Evolutionary conservation across 2,888 invertebrate genomes (phyloP).

Genomic region (Hirudinaria manillensis): DNA sequence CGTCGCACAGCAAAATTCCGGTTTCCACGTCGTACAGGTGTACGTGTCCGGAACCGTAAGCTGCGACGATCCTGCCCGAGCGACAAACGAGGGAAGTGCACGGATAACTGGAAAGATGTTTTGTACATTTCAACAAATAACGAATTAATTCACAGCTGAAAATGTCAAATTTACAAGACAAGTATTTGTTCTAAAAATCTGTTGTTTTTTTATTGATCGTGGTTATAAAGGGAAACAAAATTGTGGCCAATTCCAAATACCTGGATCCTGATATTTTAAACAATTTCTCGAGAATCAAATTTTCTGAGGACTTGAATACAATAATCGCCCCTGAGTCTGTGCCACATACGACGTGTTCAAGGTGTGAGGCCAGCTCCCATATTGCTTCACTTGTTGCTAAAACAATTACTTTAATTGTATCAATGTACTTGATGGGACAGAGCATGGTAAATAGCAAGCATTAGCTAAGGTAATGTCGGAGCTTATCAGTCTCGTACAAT

Average conservation of each 20-base stretch:
- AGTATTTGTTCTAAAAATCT: too few relatives aligned
- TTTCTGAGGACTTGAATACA: conserved; percentile 1
- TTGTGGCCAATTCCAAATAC: background rate
- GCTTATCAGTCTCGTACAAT: background rate
- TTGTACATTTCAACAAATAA: too few relatives aligned
- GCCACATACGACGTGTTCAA: background rate
- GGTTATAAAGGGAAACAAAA: too few relatives aligned
- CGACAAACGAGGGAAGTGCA: conserved; percentile 11
- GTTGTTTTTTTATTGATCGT: too few relatives aligned
- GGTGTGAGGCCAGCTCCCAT: conserved; percentile 7
- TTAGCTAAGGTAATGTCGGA: background rate
- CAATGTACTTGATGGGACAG: too few relatives aligned
- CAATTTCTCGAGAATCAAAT: background rate
- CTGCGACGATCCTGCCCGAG: background rate
- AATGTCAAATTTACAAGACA: too few relatives aligned
- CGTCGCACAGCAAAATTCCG: background rate
- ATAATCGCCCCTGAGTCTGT: conserved; percentile 6
- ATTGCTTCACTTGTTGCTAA: conserved; percentile 7
- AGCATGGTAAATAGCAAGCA: background rate
- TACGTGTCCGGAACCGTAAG: conserved; percentile 11
- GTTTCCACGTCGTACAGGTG: background rate
- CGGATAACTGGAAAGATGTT: background rate
- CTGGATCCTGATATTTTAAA: conserved; percentile 7
- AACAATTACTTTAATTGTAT: background rate
- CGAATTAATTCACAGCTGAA: too few relatives aligned